These are phyloP conservation scores for Gobius niger DNA, from an alignment of 2,113 vertebrate species.

Conservation along the genomic window DNA sequence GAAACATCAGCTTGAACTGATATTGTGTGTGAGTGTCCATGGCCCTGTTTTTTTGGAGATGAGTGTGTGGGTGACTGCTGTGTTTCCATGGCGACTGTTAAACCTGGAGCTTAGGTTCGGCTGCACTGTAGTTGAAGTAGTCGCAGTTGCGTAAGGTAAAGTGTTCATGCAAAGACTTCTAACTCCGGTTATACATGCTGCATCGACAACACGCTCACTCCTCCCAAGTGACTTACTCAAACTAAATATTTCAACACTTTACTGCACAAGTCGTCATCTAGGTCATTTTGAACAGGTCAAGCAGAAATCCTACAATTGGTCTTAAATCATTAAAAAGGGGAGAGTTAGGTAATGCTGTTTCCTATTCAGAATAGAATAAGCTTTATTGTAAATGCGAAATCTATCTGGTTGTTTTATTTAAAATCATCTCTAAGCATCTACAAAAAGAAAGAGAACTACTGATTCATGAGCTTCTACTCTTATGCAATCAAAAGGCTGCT, in stretches of 20 bases:
- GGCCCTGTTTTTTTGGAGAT: slow-evolving; percentile 25
- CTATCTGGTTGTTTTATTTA: too few relatives aligned
- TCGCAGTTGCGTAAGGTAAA: slow-evolving; percentile 62
- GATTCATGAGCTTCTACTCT: neutral
- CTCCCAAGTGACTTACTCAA: slow-evolving; percentile 25
- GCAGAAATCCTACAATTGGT: neutral
- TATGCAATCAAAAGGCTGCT: neutral
- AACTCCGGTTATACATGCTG: slow-evolving; percentile 16
- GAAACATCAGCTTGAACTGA: slow-evolving; percentile 41
- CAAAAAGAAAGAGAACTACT: too few relatives aligned
- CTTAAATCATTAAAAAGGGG: neutral
- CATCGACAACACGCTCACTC: slow-evolving; percentile 19
- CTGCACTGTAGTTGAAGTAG: slow-evolving; percentile 66
- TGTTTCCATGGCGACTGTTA: slow-evolving; percentile 70
- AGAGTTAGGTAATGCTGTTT: neutral
- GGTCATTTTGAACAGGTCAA: slow-evolving; percentile 10
- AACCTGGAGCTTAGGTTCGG: slow-evolving; percentile 62
- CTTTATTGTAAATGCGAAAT: too few relatives aligned
- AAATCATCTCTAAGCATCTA: too few relatives aligned
- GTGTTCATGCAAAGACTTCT: slow-evolving; percentile 22
- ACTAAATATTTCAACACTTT: slow-evolving; percentile 48
- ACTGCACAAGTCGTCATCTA: slow-evolving; percentile 2
- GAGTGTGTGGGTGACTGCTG: slow-evolving; percentile 55
- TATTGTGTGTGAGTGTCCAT: slow-evolving; percentile 14
- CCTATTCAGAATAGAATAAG: neutral